Evolutionary conservation across 2,888 invertebrate genomes (phyloP).

Genomic region (Lapara coniferarum): DNA sequence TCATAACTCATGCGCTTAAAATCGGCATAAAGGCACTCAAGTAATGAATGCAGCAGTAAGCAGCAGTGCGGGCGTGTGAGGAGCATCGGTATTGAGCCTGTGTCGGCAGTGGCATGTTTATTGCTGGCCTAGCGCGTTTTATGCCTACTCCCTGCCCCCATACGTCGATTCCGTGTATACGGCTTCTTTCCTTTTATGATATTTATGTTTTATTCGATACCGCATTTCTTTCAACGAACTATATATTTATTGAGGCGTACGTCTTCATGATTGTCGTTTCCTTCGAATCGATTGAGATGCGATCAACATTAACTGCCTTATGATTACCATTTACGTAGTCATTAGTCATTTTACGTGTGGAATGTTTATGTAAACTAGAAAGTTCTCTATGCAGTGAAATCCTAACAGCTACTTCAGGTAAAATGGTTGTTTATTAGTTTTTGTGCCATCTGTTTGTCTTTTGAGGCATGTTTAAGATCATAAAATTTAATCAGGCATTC

Average conservation of each 20-base stretch:
- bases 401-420: conserved; percentile 8
- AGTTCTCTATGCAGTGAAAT: conserved; percentile 13
- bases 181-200: conserved; percentile 58
- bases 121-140: conserved; percentile 57
- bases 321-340: conserved; percentile 4
- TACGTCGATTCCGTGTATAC: conserved; percentile 20
- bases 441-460: conserved; percentile 12
- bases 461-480: not conserved
- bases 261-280: conserved; percentile 1
- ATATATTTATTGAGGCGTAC: conserved; percentile 5
- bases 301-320: conserved; percentile 15
- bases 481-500: not conserved
- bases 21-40: conserved; percentile 43
- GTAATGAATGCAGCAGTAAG: conserved; percentile 52
- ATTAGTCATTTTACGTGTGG: conserved; percentile 2
- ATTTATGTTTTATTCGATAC: conserved; percentile 39
- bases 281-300: conserved; percentile 1
- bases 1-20: conserved; percentile 37
- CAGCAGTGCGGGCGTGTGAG: conserved; percentile 35
- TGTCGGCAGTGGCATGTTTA: conserved; percentile 63
- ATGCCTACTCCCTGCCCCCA: conserved; percentile 41
- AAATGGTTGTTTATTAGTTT: conserved; percentile 11
- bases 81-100: conserved; percentile 55
- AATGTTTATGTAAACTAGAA: conserved; percentile 21
- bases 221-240: not conserved